Evolutionary conservation across 2,797 vertebrate species (phyloP).

Genomic region (Accipiter minullus): DNA sequence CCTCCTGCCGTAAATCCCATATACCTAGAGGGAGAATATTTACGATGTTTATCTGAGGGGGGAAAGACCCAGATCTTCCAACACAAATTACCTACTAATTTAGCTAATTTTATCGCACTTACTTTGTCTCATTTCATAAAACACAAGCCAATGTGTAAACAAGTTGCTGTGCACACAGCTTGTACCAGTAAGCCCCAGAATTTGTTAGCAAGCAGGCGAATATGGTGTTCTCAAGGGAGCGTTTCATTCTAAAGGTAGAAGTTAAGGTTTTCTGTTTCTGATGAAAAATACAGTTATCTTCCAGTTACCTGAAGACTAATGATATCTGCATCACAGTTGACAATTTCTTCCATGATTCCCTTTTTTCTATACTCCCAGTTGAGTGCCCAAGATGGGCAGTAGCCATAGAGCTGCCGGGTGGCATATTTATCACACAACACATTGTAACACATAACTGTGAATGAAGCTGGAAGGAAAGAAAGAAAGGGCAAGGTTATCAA

Average conservation of each 20-base stretch:
- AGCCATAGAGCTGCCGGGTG: slow-evolving; percentile 97
- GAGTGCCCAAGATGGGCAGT: slow-evolving; percentile 98
- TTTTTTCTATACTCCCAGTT: slow-evolving; percentile 99
- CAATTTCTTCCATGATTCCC: slow-evolving; percentile 99
- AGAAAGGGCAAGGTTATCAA: not conserved
- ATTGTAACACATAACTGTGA: slow-evolving; percentile 99
- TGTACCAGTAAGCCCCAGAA: not conserved
- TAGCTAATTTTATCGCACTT: not conserved
- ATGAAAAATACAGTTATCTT: not conserved
- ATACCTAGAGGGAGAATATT: not conserved
- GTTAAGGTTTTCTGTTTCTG: not conserved
- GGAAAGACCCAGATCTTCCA: not conserved
- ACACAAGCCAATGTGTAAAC: not conserved
- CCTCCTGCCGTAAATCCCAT: not conserved
- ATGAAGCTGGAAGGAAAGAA: slow-evolving; percentile 79
- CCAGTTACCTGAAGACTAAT: slow-evolving; percentile 93
- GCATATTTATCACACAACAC: slow-evolving; percentile 98
- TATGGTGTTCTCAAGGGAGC: not conserved
- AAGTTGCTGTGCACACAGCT: not conserved
- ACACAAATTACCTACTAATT: too few species aligned
- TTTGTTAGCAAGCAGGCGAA: not conserved
- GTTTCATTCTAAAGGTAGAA: not conserved
- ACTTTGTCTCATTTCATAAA: not conserved
- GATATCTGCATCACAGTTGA: slow-evolving; percentile 95
- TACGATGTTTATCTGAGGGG: not conserved